These are phyloP conservation scores for Pammene aurita DNA, from an alignment of 2,888 invertebrate genomes.

Conservation along the genomic window DNA sequence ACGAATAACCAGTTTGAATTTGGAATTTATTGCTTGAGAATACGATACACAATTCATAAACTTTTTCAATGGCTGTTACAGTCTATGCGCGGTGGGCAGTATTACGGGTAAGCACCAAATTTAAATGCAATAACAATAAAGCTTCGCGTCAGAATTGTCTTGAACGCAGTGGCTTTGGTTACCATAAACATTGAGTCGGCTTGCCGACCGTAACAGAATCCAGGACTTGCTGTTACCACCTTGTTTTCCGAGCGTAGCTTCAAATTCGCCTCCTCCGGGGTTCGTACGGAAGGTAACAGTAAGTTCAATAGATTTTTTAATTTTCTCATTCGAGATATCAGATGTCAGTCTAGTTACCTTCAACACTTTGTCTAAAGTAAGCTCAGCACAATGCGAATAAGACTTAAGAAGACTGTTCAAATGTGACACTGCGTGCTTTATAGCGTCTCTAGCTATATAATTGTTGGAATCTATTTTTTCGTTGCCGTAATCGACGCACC, in stretches of 20 bases:
- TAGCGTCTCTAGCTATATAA: not conserved
- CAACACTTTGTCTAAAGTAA: not conserved
- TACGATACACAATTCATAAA: no score
- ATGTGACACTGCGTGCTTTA: not conserved
- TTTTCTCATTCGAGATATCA: not conserved
- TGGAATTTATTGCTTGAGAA: no score
- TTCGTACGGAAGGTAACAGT: not conserved
- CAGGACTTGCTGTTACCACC: not conserved
- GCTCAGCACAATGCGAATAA: slow-evolving; percentile 3
- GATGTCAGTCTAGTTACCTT: not conserved
- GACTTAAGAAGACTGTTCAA: slow-evolving; percentile 3
- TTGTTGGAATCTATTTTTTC: not conserved
- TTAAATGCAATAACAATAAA: slow-evolving; percentile 10
- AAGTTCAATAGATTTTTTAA: not conserved
- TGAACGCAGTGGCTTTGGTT: slow-evolving; percentile 9
- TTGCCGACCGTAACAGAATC: not conserved
- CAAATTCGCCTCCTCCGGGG: slow-evolving; percentile 10
- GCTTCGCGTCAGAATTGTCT: not conserved
- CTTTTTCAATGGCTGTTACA: no score
- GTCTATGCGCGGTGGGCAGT: no score
- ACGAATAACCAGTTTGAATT: no score
- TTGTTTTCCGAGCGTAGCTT: slow-evolving; percentile 10
- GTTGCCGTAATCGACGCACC: slow-evolving; percentile 4
- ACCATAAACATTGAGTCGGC: not conserved
- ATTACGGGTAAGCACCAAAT: no score